phyloP scores from a whole-genome alignment of 2,888 invertebrate species.

The Chrysopilus asiliformis region DNA sequence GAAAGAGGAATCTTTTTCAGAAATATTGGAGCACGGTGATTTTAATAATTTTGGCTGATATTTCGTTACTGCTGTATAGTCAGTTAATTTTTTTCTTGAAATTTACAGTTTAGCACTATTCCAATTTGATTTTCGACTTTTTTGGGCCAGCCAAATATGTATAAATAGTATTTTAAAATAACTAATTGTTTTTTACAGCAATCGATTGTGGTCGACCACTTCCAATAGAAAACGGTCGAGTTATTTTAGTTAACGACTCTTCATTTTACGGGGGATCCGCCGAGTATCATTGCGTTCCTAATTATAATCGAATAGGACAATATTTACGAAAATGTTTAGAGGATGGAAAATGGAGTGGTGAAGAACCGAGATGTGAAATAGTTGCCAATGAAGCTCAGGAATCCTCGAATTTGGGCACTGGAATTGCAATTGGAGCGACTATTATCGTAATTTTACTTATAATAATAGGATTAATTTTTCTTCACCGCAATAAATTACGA shows the following conservation, averaged over 20 bases:
- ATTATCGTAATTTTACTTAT: conserved; percentile 67
- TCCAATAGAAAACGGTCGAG: conserved; percentile 69
- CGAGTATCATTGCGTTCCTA: conserved; percentile 81
- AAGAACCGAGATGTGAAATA: conserved; percentile 69
- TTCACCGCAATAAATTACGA: conserved; percentile 68
- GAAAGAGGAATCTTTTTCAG: too few species aligned
- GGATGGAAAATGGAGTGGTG: conserved; percentile 76
- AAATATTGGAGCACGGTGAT: too few species aligned
- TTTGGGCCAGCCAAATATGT: too few species aligned
- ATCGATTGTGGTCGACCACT: conserved; percentile 73
- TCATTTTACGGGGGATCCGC: conserved; percentile 72
- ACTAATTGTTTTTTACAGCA: conserved; percentile 41
- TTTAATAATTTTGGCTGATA: too few species aligned
- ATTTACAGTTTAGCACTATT: too few species aligned
- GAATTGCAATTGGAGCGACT: conserved; percentile 73
- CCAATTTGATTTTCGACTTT: too few species aligned
- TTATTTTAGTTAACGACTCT: conserved; percentile 72
- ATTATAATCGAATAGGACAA: conserved; percentile 67
- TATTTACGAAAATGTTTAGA: conserved; percentile 73
- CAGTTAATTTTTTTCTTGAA: too few species aligned
- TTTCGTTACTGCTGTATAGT: too few species aligned
- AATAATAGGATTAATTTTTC: conserved; percentile 63
- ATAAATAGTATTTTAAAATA: too few species aligned
- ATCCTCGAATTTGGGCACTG: conserved; percentile 57
- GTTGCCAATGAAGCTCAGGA: conserved; percentile 57